Percentiles rank a stretch among this genome's conserved stretches.
phyloP scores from a whole-genome alignment of 2,797 vertebrate genomes.

The Acridotheres tristis region DNA sequence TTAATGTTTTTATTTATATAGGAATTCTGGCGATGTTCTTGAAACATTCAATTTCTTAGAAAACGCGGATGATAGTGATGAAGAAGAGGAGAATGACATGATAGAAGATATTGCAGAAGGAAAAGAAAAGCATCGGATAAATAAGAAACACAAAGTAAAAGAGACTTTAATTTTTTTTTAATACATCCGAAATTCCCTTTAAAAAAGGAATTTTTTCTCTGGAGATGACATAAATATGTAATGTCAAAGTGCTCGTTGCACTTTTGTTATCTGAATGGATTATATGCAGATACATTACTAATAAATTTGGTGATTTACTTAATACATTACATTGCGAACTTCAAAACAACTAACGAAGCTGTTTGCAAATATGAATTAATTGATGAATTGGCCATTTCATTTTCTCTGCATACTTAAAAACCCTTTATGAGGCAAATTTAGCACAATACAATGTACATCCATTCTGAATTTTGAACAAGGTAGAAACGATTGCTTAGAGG shows the following conservation, averaged over 20 bases:
- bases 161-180: background rate
- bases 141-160: slow-evolving; percentile 92
- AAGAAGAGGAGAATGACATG: slow-evolving; percentile 95
- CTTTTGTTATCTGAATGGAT: background rate
- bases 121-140: slow-evolving; percentile 88
- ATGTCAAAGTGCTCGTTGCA: background rate
- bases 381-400: background rate
- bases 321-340: background rate
- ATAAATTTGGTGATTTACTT: background rate
- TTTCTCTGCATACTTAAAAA: background rate
- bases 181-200: background rate
- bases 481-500: background rate
- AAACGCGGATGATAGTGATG: slow-evolving; percentile 96
- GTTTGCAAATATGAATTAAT: background rate
- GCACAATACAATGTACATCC: background rate
- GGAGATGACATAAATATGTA: background rate
- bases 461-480: background rate
- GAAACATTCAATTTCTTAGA: slow-evolving; percentile 99
- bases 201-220: background rate
- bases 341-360: background rate
- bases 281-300: background rate
- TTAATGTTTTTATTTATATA: slow-evolving; percentile 66
- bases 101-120: slow-evolving; percentile 90
- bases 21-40: slow-evolving; percentile 93
- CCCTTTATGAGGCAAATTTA: background rate